Evolutionary conservation across 2,113 vertebrate genomes (phyloP).

Genomic region (Stomatorhinus ivindoensis): DNA sequence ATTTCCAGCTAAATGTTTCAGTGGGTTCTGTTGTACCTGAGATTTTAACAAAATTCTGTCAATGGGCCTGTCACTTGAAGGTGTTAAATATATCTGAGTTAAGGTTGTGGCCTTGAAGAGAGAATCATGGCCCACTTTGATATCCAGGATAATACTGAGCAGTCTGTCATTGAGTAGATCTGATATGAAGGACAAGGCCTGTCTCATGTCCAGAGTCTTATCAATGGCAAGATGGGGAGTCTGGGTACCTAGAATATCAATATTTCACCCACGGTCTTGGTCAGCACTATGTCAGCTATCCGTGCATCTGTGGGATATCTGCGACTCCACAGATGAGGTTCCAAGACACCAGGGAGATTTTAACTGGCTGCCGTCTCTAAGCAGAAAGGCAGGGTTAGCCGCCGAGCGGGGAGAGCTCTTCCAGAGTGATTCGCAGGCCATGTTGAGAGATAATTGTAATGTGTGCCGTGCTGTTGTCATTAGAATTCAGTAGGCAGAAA

Average conservation of each 20-base stretch:
- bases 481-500: background rate
- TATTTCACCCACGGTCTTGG: background rate
- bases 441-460: constrained; percentile 1
- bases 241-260: background rate
- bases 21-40: background rate
- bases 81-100: background rate
- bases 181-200: background rate
- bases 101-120: background rate
- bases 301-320: background rate
- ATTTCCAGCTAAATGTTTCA: background rate
- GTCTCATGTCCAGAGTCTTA: background rate
- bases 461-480: background rate
- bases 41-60: background rate
- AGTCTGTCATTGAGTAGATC: background rate
- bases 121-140: background rate
- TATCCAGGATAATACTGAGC: background rate
- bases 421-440: background rate
- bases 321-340: background rate
- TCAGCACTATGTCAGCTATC: background rate
- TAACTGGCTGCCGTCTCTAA: background rate
- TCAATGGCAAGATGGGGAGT: background rate
- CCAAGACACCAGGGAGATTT: background rate
- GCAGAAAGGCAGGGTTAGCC: background rate
- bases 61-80: background rate
- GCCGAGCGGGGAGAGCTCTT: background rate